Base-by-base conservation (phyloP, 2,113 vertebrate genomes). In the Pao palembangensis region DNA sequence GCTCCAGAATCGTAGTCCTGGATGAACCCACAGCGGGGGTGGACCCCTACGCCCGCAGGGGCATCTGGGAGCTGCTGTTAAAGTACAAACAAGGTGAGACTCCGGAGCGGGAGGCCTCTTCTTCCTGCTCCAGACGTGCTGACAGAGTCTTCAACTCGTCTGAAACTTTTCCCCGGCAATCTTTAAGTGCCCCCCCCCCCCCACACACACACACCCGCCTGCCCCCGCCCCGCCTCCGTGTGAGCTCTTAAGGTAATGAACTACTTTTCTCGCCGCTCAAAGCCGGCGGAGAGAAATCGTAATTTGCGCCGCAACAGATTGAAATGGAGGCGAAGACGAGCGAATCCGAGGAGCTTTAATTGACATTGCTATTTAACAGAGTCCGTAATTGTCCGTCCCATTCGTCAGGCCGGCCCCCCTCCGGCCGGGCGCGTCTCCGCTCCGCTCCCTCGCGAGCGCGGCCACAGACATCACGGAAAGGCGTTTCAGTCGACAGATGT, bases 21-120 rank as follows among this genome's bases (percentile, higher is more conserved):
- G 96, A 98, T 53, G 96, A 98, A 56, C 97, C 97, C 10, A 99
- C 97, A 5, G 96, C 96, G 11, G 97, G 97, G 0, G 96, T 99
- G 71, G 97, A 99, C 81, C 97, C 97, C 13, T 99, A 96, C 15
- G 96, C 97, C 64, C 93, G 97, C 58, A 91, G 96, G 83, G 95
- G 97, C 20, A 98, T 99, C 87, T 99, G 97, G 97, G 96, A 99
- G 1, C 88, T 99, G 63, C 89, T 99, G 51, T 82, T 99, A 8
- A 99, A 98, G 78, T 99, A 98, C 65, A 94, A 97, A 61, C 90
- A 93, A 90, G 96, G 97, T 98, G 34, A 38, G 34, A 12, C 34
- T 8, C 2, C 31, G 31, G 31, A 34, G 31, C 6, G 31, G 31
- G 31, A 10, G 8, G 31, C 3, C 3, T 28, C 25, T 3, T 3